A percentile compares a stretch with the other conserved stretches of the same genome.
Conservation (phyloP, 2,113 vertebrate species). For the Cygnus atratus region DNA sequence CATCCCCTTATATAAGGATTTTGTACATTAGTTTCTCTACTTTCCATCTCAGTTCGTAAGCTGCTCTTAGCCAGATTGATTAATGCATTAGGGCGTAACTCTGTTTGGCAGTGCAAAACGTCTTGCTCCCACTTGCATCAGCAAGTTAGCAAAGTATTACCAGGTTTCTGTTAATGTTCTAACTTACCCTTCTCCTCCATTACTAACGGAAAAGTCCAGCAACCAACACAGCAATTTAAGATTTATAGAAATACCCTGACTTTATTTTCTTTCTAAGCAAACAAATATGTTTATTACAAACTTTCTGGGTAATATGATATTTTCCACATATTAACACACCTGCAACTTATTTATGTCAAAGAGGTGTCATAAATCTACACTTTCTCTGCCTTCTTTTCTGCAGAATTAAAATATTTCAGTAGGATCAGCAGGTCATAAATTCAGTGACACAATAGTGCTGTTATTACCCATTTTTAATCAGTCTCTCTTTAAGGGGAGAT, state of each 20-base stretch:
- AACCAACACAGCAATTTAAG: not conserved
- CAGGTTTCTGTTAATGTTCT: not conserved
- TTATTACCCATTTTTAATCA: conserved; percentile 11
- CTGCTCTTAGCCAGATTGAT: not conserved
- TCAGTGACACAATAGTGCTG: not conserved
- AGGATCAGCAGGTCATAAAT: conserved; percentile 1
- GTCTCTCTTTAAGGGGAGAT: not conserved
- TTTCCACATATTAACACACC: not conserved
- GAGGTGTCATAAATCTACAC: not conserved
- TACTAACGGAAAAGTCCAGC: not conserved
- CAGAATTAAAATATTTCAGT: conserved; percentile 4
- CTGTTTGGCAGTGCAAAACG: not conserved
- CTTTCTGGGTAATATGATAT: not conserved
- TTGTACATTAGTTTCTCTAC: not conserved
- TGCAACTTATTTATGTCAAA: conserved; percentile 19
- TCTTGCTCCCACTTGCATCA: not conserved
- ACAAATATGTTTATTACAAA: not conserved
- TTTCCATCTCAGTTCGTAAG: not conserved
- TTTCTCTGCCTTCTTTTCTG: not conserved
- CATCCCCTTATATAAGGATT: not conserved
- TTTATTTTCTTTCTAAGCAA: not conserved
- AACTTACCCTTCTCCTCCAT: not conserved
- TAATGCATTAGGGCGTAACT: not conserved
- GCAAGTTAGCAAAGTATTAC: not conserved
- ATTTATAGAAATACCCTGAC: not conserved